Percentiles rank a stretch among this genome's conserved stretches.
phyloP scores from a whole-genome alignment of 1,140 invertebrate genomes.

The Drosophila athabasca region DNA sequence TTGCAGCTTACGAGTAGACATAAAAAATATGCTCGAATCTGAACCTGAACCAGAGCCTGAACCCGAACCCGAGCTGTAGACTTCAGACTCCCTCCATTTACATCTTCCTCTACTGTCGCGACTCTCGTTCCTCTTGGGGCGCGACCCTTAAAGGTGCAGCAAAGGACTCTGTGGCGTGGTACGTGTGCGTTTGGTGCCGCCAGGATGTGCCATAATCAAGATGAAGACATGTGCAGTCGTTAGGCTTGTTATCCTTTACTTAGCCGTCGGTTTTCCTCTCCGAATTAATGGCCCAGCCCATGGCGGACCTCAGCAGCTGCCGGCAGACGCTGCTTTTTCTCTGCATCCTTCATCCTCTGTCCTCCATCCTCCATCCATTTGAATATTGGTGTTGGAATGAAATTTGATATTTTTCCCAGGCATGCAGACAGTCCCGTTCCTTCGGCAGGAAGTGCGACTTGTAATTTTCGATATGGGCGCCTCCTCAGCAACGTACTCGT shows the following conservation, averaged over 20 bases:
- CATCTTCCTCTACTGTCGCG: conserved; percentile 23
- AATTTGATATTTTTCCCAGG: conserved; percentile 67
- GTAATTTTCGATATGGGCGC: conserved; percentile 72
- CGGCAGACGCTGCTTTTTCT: conserved; percentile 26
- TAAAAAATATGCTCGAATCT: conserved; percentile 42
- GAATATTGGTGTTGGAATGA: conserved; percentile 56
- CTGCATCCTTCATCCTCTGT: conserved; percentile 3
- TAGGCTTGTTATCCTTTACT: conserved; percentile 75
- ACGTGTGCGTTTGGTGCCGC: conserved; percentile 40
- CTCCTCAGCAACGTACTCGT: conserved; percentile 31
- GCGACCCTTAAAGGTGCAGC: conserved; percentile 57
- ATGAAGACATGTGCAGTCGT: conserved; percentile 76
- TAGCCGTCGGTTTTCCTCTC: conserved; percentile 57
- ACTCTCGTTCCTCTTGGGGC: conserved; percentile 21
- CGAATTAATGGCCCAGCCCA: conserved; percentile 60
- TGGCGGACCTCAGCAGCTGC: conserved; percentile 53
- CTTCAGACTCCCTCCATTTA: background rate
- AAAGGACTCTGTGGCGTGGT: conserved; percentile 43
- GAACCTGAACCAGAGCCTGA: conserved; percentile 36
- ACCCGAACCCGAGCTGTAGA: conserved; percentile 4
- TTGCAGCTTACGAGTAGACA: conserved; percentile 58
- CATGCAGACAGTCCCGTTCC: conserved; percentile 33
- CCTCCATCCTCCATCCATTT: conserved; percentile 46
- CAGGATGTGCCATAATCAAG: conserved; percentile 53
- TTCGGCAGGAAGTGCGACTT: conserved; percentile 51